A percentile compares a stretch with the other conserved stretches of the same genome.
phyloP scores from a whole-genome alignment of 2,888 invertebrate species.

The Epinotia brunnichana region DNA sequence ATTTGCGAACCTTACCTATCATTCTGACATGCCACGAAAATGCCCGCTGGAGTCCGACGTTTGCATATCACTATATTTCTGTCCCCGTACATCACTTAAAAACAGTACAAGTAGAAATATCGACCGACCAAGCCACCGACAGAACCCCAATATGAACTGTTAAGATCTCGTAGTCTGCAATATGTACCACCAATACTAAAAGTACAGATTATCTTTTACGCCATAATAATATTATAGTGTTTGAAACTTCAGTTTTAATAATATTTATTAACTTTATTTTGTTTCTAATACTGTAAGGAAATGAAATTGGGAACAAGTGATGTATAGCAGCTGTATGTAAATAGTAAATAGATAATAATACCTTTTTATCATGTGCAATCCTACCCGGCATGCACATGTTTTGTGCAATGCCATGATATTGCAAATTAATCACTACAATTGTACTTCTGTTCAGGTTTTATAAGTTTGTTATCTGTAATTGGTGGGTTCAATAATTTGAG shows the following conservation, averaged over 20 bases:
- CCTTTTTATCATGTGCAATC: background rate
- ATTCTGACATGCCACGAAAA: too few species aligned
- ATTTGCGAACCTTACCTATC: too few species aligned
- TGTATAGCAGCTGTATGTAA: conserved; percentile 15
- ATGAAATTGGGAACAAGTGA: conserved; percentile 35
- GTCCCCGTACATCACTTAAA: background rate
- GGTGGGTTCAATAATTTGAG: background rate
- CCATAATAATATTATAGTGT: background rate
- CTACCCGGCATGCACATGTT: background rate
- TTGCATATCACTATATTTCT: background rate
- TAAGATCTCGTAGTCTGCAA: background rate
- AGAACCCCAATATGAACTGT: background rate
- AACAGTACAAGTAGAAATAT: too few species aligned
- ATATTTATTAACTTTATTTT: background rate
- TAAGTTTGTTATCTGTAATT: background rate
- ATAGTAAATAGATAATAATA: conserved; percentile 7
- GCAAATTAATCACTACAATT: background rate
- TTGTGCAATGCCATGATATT: conserved; percentile 2
- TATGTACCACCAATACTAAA: background rate
- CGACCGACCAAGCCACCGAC: background rate
- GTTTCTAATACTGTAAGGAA: background rate
- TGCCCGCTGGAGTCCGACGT: too few species aligned
- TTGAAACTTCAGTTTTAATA: background rate
- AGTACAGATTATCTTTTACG: background rate
- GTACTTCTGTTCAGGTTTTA: background rate